These are phyloP conservation scores for Dryas iulia DNA, from an alignment of 1,140 invertebrate genomes.

Conservation along the genomic window DNA sequence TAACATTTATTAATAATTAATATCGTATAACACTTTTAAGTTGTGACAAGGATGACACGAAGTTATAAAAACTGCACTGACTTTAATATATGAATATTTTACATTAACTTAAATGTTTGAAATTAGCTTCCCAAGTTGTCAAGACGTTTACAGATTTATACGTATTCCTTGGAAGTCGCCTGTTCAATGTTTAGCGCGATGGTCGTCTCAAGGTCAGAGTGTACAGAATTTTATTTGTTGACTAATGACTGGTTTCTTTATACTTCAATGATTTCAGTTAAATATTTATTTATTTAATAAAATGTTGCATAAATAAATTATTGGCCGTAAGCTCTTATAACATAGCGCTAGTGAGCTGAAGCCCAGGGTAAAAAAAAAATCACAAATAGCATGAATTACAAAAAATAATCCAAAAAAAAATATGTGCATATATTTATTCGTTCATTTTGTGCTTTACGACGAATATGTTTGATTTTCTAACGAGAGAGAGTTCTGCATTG, in stretches of 20 bases:
- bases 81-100: not conserved
- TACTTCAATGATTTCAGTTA: not conserved
- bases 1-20: no score
- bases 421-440: no score
- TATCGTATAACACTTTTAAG: no score
- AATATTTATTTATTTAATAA: not conserved
- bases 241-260: conserved; percentile 12
- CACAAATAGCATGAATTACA: not conserved
- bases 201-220: conserved; percentile 53
- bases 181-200: conserved; percentile 38
- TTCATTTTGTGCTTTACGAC: no score
- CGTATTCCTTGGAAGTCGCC: conserved; percentile 50
- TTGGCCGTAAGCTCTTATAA: not conserved
- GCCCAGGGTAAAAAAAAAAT: not conserved
- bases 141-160: conserved; percentile 54
- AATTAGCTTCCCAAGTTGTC: not conserved
- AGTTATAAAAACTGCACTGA: not conserved
- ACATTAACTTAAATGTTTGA: not conserved
- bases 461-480: no score
- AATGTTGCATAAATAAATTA: not conserved
- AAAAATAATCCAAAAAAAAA: no score
- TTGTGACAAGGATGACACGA: not conserved
- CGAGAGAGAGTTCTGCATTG: no score
- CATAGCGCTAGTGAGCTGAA: not conserved
- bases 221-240: conserved; percentile 16